These are phyloP conservation scores for Parnassius orleans DNA, from an alignment of 2,888 invertebrate species.

Conservation along the genomic window DNA sequence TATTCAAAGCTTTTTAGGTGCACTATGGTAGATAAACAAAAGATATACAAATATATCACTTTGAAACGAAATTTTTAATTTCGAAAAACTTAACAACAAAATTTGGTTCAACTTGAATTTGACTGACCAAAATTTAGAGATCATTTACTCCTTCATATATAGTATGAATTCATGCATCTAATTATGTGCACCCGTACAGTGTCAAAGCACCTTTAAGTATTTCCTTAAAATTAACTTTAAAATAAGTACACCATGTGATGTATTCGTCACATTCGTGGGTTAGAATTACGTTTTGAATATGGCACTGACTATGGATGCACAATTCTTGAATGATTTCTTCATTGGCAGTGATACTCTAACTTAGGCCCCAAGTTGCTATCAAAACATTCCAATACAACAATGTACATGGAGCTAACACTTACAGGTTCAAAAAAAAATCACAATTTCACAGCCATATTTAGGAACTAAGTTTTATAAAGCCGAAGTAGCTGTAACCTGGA, in stretches of 20 bases:
- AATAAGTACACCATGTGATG: slow-evolving; percentile 27
- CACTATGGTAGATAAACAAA: background rate
- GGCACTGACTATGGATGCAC: slow-evolving; percentile 17
- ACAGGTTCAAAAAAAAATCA: slow-evolving; percentile 2
- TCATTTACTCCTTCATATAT: background rate
- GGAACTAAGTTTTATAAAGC: slow-evolving; percentile 71
- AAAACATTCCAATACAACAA: background rate
- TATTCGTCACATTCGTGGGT: background rate
- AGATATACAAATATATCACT: slow-evolving; percentile 8
- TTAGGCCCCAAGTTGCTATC: background rate
- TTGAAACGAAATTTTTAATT: slow-evolving; percentile 3
- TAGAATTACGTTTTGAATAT: slow-evolving; percentile 19
- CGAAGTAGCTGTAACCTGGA: slow-evolving; percentile 65
- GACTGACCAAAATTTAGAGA: slow-evolving; percentile 8
- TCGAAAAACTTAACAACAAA: background rate
- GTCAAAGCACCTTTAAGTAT: background rate
- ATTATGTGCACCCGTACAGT: background rate
- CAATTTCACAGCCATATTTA: slow-evolving; percentile 57
- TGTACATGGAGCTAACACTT: background rate
- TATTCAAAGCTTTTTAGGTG: background rate
- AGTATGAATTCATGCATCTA: background rate
- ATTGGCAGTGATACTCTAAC: slow-evolving; percentile 10
- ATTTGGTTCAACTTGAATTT: slow-evolving; percentile 4
- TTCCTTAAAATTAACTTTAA: slow-evolving; percentile 6
- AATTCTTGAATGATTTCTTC: background rate